phyloP scores from a whole-genome alignment of 2,113 vertebrate genomes.

The Uria lomvia region DNA sequence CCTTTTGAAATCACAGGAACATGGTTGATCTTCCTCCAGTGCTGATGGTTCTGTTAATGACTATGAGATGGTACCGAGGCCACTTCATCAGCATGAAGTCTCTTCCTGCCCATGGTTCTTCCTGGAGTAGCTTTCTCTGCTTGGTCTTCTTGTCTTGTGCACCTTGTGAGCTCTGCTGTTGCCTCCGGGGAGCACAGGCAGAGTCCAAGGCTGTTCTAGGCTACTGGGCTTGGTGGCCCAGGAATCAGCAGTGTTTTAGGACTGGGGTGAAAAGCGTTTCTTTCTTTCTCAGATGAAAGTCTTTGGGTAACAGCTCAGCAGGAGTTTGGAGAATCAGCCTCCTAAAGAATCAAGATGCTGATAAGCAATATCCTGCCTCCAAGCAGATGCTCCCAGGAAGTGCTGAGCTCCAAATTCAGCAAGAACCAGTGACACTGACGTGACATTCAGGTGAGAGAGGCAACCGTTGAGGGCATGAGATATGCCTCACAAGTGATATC shows the following conservation, averaged over 20 bases:
- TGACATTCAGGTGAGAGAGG: slow-evolving; percentile 11
- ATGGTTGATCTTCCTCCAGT: neutral
- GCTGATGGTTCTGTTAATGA: neutral
- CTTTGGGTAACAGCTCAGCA: neutral
- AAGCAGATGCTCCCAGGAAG: slow-evolving; percentile 31
- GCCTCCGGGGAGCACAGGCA: neutral
- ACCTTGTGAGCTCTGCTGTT: neutral
- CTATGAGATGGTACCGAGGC: neutral
- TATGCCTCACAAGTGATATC: slow-evolving; percentile 37
- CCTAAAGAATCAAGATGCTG: slow-evolving; percentile 22
- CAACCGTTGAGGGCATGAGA: neutral
- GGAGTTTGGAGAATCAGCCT: neutral
- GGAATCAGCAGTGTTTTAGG: neutral
- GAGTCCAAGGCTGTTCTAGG: neutral
- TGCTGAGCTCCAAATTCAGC: slow-evolving; percentile 47
- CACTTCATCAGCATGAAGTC: neutral
- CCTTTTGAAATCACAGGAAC: neutral
- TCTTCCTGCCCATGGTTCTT: neutral
- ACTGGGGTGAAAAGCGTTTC: neutral
- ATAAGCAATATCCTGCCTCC: neutral
- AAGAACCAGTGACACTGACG: neutral
- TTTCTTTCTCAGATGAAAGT: neutral
- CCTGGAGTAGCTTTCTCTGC: neutral
- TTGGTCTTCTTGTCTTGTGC: neutral
- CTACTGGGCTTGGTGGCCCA: neutral